Conservation (phyloP, 2,888 invertebrate species). For the Galerucella calmariensis region DNA sequence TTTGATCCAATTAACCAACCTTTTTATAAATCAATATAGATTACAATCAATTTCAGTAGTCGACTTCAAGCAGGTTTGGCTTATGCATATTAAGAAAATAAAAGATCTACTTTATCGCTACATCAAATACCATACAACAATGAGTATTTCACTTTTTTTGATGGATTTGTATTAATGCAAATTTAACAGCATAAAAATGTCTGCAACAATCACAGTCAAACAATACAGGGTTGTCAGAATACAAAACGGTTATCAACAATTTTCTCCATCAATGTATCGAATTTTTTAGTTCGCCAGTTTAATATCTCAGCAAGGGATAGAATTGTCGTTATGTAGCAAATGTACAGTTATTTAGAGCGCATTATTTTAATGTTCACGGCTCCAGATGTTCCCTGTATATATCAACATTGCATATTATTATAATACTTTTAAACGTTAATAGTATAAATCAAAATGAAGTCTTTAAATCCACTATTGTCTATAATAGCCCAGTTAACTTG, state of each 20-base stretch:
- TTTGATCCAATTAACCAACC: constrained; percentile 40
- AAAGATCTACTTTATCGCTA: constrained; percentile 23
- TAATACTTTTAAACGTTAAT: too few relatives aligned
- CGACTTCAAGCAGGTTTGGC: constrained; percentile 25
- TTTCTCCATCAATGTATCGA: too few relatives aligned
- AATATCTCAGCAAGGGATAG: too few relatives aligned
- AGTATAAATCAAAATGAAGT: too few relatives aligned
- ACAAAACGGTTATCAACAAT: background rate
- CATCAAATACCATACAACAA: constrained; percentile 26
- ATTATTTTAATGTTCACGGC: too few relatives aligned
- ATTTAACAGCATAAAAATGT: background rate
- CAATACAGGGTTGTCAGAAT: background rate
- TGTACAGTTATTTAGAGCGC: too few relatives aligned
- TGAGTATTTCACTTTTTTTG: constrained; percentile 1
- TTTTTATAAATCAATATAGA: constrained; percentile 41
- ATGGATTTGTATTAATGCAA: background rate
- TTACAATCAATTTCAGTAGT: constrained; percentile 37
- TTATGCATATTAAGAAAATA: constrained; percentile 22
- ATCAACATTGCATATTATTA: too few relatives aligned
- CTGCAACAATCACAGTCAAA: background rate
- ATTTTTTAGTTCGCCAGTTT: too few relatives aligned
- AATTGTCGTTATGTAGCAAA: too few relatives aligned
- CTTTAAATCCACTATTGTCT: too few relatives aligned
- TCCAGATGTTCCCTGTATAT: too few relatives aligned
- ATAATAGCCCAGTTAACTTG: too few relatives aligned